A percentile compares a stretch with the other conserved stretches of the same genome.
phyloP scores from a whole-genome alignment of 2,113 vertebrate species.

The Cisticola juncidis region DNA sequence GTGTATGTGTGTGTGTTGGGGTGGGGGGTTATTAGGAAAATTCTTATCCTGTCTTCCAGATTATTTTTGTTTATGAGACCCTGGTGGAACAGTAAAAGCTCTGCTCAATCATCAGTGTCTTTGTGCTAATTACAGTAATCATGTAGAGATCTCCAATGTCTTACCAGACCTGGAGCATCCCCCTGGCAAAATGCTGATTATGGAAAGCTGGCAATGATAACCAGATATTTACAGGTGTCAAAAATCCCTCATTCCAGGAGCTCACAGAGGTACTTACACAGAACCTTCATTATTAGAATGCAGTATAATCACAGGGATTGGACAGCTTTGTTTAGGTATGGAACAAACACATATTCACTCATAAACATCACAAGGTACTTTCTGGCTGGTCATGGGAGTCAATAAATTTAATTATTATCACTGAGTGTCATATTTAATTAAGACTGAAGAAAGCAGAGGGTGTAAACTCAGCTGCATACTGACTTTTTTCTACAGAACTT shows the following conservation, averaged over 20 bases:
- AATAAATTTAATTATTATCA: neutral
- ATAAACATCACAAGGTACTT: neutral
- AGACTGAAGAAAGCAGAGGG: neutral
- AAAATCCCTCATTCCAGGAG: neutral
- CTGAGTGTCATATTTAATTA: neutral
- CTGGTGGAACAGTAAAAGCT: neutral
- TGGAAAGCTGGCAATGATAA: neutral
- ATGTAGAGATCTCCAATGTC: neutral
- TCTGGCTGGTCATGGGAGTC: neutral
- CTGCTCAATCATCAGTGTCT: neutral
- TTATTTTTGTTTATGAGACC: neutral
- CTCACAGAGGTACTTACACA: neutral
- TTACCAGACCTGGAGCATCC: neutral
- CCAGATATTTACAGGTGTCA: neutral
- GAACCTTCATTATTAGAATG: neutral
- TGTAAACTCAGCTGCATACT: neutral
- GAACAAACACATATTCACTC: neutral
- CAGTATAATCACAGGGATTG: neutral
- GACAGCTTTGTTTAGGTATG: neutral
- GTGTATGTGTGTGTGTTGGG: neutral
- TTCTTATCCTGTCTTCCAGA: neutral
- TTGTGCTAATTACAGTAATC: neutral
- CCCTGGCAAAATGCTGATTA: neutral
- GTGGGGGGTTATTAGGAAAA: neutral
- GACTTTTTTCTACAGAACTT: neutral